Percentiles rank a stretch among this genome's conserved stretches.
These are phyloP conservation scores for Saccopteryx bilineata DNA, from an alignment of 2,113 vertebrate genomes.

Conservation along the genomic window DNA sequence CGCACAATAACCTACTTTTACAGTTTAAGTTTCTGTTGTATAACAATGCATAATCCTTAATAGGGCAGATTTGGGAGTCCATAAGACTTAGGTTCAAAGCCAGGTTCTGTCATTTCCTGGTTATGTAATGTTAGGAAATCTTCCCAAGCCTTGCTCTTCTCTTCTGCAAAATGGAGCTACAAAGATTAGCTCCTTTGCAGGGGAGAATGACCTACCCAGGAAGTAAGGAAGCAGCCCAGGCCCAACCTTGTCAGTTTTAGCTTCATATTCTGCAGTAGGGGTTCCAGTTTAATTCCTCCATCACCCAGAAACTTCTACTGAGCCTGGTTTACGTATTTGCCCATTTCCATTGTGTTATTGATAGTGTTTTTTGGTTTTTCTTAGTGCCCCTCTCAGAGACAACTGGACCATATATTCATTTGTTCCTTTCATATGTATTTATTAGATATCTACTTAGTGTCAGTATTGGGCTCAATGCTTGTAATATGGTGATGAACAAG, in stretches of 20 bases:
- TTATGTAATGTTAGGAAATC: not conserved
- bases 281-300: not conserved
- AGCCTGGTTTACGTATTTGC: too few species aligned
- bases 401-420: not conserved
- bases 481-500: not conserved
- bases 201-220: not conserved
- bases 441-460: not conserved
- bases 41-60: not conserved
- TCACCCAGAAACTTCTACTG: not conserved
- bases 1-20: slow-evolving; percentile 58
- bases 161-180: slow-evolving; percentile 42
- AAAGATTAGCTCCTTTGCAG: not conserved
- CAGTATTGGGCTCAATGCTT: not conserved
- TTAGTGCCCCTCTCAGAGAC: not conserved
- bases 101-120: not conserved
- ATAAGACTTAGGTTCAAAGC: not conserved
- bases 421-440: not conserved
- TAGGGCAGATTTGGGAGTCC: not conserved
- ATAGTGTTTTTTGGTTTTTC: not conserved
- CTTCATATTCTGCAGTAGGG: not conserved
- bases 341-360: not conserved
- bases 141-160: slow-evolving; percentile 1
- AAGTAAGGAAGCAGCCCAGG: not conserved
- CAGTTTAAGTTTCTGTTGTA: not conserved
- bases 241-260: not conserved